Evolutionary conservation across 2,113 vertebrate genomes (phyloP), one percentile per base, ranked within the genome.

Genomic region (Aldabrachelys gigantea): DNA sequence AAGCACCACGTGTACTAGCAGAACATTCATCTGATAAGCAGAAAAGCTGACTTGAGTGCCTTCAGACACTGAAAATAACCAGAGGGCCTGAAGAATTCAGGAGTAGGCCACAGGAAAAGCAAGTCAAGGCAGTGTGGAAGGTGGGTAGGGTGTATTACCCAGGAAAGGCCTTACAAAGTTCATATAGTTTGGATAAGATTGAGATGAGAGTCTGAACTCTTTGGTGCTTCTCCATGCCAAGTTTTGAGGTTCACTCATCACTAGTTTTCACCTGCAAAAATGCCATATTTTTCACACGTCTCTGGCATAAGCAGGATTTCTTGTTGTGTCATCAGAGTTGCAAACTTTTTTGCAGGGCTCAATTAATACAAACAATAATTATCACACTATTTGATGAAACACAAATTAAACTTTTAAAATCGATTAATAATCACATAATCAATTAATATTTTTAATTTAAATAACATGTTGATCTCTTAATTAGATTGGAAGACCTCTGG

Each of bases 61-160:
- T 11, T 4, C 65, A 24, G 2, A 3, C 6, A 87, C 38, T 85
- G 59, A 83, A 84, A 88, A 65, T 10, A 38, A 4, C 44, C 44
- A 22, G 76, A 69, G 0, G 0, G 62, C 14, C 9, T n/a, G 62
- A 69, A 5, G 2, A 84, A 4, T 22, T 89, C 91, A 88, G 27
- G 10, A 29, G 3, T 5, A 10, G 0, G 0, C 24, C 84, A 19
- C 7, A 84, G 13, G 35, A 52, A 75, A 82, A 85, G 8, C 5
- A 52, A 49, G 1, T 62, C 29, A 2, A 81, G 72, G 14, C 41
- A 7, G 80, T 29, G 4, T 53, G 50, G 57, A 83, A 16, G 13
- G 0, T 1, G 10, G n/a, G 19, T 17, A n/a, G 24, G 25, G 3
- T 27, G 24, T 78, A 44, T 27, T 78, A 78, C 41, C 13, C 41